Evolutionary conservation across 2,888 invertebrate species (phyloP).

Genomic region (Dasypolia templi): DNA sequence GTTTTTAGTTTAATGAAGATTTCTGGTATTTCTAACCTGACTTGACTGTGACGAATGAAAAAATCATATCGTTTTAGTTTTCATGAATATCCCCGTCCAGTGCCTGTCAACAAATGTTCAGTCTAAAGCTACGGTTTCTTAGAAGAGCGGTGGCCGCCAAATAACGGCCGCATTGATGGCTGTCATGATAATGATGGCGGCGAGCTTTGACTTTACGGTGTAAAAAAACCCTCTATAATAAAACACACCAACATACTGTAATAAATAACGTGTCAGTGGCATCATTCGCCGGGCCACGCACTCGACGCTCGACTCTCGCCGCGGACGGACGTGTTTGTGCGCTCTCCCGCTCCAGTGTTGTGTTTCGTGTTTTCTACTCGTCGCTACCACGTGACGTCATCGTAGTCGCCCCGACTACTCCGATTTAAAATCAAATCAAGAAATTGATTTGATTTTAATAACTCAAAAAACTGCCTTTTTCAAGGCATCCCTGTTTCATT

Average conservation of each 20-base stretch:
- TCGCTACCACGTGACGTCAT: too few species aligned
- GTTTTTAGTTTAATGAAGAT: neutral
- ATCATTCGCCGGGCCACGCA: neutral
- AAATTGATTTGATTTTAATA: too few species aligned
- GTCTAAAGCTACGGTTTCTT: neutral
- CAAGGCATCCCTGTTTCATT: too few species aligned
- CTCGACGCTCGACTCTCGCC: too few species aligned
- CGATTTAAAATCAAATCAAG: too few species aligned
- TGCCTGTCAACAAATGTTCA: neutral
- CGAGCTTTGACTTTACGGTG: neutral
- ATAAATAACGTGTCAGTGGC: neutral
- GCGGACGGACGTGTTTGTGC: too few species aligned
- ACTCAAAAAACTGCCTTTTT: too few species aligned
- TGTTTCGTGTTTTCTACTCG: too few species aligned
- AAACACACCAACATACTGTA: neutral
- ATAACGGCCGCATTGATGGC: neutral
- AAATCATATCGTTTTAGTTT: neutral
- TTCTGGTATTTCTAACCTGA: neutral
- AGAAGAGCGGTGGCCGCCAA: neutral
- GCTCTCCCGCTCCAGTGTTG: too few species aligned
- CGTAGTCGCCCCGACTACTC: too few species aligned
- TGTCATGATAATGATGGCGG: neutral
- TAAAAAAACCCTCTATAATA: neutral
- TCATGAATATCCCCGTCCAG: neutral
- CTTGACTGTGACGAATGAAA: neutral